Base-by-base conservation (phyloP, 2,888 invertebrate species). In the Trypoxylon attenuatum region DNA sequence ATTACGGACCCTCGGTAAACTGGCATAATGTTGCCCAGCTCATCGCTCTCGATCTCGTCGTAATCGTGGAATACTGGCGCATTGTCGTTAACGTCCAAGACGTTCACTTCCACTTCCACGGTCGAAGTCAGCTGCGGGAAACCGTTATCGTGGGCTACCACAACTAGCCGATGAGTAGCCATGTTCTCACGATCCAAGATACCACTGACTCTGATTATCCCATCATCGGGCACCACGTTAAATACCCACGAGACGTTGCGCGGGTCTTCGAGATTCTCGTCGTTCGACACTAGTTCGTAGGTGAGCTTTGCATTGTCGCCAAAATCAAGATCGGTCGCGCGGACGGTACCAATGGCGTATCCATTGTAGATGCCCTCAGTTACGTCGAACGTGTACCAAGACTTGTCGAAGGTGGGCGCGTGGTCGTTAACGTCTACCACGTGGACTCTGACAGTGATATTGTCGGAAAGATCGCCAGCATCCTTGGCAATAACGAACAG, bases 51-150 rank as follows among this genome's bases (percentile, higher is more conserved):
- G 87, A 41, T 87, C 63, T 93, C 92, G 80, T 94, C 93, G 74
- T 93, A 95, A 0, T 93, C 93, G 73, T 92, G 93, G 84, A 96
- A 96, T 59, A 90, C 90, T 0, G 96, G 96, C 0, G 92, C 88
- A 79, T 96, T 96, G 81, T 96, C 96, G 82, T 96, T 96, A 0
- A 94, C 90, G 80, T 96, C 96, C 65, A 94, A 87, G 1, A 96
- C 91, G 85, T 94, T 93, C 1, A 96, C 91, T 83, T 94, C 94
- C 0, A 96, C 93, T 67, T 93, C 92, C 8, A 95, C 94, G 0
- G 92, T 91, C 3, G 93, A 92, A 4, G 92, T 92, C 62, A 94
- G 87, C 2, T 18, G 41, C 42, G 91, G 91, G 10, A 88, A 88
- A 0, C 94, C 95, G 80, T 92, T 92, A 81, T 96, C 96, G 67